Conservation (phyloP, 1,140 invertebrate genomes). For the Danaus plexippus region DNA sequence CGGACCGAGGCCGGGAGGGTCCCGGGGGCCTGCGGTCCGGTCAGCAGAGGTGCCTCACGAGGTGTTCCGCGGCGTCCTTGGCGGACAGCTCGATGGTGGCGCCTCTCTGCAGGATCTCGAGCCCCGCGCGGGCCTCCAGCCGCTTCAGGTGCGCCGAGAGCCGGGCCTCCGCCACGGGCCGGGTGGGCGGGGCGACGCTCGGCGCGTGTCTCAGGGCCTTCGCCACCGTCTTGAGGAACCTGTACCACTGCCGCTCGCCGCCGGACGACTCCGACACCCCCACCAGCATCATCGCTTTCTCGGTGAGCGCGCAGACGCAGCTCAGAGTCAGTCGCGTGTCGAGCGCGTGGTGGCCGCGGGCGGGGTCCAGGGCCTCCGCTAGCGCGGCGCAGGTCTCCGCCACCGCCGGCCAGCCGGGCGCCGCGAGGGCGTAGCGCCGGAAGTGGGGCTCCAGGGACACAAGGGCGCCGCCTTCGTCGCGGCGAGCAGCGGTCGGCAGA, state of each 20-base stretch:
- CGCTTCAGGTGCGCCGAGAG: conserved; percentile 43
- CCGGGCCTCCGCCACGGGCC: conserved; percentile 35
- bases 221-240: conserved; percentile 56
- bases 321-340: conserved; percentile 46
- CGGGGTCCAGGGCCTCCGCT: conserved; percentile 50
- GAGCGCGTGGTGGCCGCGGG: conserved; percentile 39
- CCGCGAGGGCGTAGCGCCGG: conserved; percentile 24
- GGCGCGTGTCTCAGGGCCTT: conserved; percentile 43
- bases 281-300: conserved; percentile 41
- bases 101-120: conserved; percentile 58
- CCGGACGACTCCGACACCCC: conserved; percentile 54
- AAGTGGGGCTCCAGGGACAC: conserved; percentile 38
- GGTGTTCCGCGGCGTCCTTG: conserved; percentile 38
- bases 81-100: conserved; percentile 50
- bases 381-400: conserved; percentile 47
- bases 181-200: conserved; percentile 31
- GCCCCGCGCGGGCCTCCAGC: conserved; percentile 46
- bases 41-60: conserved; percentile 51
- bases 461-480: conserved; percentile 34
- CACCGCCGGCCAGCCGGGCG: conserved; percentile 46
- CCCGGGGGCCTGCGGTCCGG: too few species aligned
- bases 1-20: too few species aligned
- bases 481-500: conserved; percentile 37
- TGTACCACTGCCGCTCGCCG: conserved; percentile 58
- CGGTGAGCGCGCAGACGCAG: conserved; percentile 48